Evolutionary conservation across 2,113 vertebrate species (phyloP).

Genomic region (Vicugna pacos): DNA sequence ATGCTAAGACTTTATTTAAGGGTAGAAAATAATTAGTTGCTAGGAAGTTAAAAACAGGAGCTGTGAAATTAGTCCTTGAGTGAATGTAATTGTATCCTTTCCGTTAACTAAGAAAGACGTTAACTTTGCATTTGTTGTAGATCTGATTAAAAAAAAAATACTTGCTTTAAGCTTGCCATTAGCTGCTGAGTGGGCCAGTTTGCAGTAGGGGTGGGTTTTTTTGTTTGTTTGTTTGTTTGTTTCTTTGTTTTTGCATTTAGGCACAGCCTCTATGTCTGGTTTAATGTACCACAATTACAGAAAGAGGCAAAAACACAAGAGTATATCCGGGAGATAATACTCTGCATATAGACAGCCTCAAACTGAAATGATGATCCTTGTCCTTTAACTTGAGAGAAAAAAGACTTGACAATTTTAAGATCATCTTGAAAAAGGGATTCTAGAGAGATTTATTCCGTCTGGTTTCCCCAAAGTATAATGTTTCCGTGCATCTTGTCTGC

Average conservation of each 20-base stretch:
- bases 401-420: background rate
- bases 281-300: background rate
- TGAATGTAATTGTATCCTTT: slow-evolving; percentile 1
- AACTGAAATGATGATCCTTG: background rate
- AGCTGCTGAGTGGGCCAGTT: background rate
- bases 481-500: background rate
- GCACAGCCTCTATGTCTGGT: background rate
- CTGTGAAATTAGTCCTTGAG: background rate
- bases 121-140: slow-evolving; percentile 25
- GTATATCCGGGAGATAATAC: background rate
- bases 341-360: background rate
- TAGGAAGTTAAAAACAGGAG: slow-evolving; percentile 32
- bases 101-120: background rate
- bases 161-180: background rate
- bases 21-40: background rate
- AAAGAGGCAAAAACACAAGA: background rate
- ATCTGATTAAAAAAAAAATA: background rate
- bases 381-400: background rate
- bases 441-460: background rate
- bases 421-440: background rate
- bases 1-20: slow-evolving; percentile 10
- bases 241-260: background rate
- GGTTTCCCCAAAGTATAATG: background rate
- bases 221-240: too few species aligned
- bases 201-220: background rate